Evolutionary conservation across 2,113 vertebrate genomes (phyloP).

Genomic region (Hippocampus mohnikei): DNA sequence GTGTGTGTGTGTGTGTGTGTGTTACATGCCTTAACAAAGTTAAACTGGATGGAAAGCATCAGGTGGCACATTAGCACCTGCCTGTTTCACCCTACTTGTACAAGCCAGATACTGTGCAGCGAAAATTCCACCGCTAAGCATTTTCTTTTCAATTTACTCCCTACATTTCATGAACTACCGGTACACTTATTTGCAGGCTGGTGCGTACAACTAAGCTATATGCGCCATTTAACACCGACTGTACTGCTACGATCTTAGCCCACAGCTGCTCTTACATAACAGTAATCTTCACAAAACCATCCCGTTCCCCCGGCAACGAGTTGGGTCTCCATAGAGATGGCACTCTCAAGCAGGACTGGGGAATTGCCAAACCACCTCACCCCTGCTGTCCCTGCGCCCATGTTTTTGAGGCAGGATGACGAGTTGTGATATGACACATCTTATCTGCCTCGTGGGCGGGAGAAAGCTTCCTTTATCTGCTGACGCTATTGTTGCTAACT

Average conservation of each 20-base stretch:
- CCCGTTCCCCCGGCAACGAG: conserved; percentile 69
- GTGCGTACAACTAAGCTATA: background rate
- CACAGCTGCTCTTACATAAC: conserved; percentile 64
- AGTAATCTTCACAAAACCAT: conserved; percentile 32
- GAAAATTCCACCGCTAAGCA: too few species aligned
- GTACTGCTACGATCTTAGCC: conserved; percentile 27
- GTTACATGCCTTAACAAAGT: background rate
- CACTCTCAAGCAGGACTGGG: conserved; percentile 34
- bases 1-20: background rate
- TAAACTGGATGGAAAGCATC: background rate
- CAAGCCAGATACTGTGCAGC: too few species aligned
- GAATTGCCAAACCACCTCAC: conserved; percentile 18
- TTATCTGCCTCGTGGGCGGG: background rate
- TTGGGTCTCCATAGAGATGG: conserved; percentile 68
- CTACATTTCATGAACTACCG: background rate
- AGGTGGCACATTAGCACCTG: background rate
- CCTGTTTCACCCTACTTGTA: background rate
- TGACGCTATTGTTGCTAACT: background rate
- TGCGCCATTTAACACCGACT: conserved; percentile 15
- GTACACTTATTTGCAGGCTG: background rate
- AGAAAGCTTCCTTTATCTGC: background rate
- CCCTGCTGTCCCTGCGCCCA: conserved; percentile 10
- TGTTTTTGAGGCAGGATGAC: conserved; percentile 37
- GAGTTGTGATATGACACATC: conserved; percentile 7
- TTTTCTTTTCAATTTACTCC: background rate